phyloP scores from a whole-genome alignment of 2,888 invertebrate genomes.

The Thumatha senex region DNA sequence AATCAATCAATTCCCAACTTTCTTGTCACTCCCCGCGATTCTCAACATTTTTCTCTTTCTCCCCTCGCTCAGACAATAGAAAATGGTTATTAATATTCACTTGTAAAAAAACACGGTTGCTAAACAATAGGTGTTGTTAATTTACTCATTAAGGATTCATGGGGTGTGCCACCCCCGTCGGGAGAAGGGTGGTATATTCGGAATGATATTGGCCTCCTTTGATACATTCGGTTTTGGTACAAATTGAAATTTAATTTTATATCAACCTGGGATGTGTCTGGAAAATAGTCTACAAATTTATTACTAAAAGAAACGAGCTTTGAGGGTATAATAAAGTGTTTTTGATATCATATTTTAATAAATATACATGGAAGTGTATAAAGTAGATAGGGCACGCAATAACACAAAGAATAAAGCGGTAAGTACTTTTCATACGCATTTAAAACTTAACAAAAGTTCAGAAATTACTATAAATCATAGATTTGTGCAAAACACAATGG shows the following conservation, averaged over 20 bases:
- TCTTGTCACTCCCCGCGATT: conserved; percentile 42
- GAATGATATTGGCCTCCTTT: conserved; percentile 45
- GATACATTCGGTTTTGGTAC: conserved; percentile 42
- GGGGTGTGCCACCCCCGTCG: conserved; percentile 54
- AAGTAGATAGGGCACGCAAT: background rate
- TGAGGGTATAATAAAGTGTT: background rate
- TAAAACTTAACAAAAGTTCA: conserved; percentile 13
- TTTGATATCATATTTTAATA: background rate
- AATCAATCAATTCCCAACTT: conserved; percentile 78
- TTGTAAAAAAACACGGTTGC: conserved; percentile 72
- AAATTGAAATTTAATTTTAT: conserved; percentile 41
- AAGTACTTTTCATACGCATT: conserved; percentile 1
- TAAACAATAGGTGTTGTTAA: conserved; percentile 82
- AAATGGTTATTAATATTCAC: conserved; percentile 79
- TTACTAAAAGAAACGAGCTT: conserved; percentile 1
- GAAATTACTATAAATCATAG: conserved; percentile 42
- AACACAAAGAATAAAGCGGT: background rate
- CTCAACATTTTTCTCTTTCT: conserved; percentile 51
- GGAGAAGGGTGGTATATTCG: conserved; percentile 44
- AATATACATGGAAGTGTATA: background rate
- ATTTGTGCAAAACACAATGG: conserved; percentile 40
- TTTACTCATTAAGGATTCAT: conserved; percentile 81
- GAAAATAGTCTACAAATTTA: conserved; percentile 9
- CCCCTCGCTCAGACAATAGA: conserved; percentile 64
- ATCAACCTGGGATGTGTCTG: conserved; percentile 24